These are phyloP conservation scores for Mus spretus DNA, from an alignment of 2,797 vertebrate genomes.

Conservation along the genomic window DNA sequence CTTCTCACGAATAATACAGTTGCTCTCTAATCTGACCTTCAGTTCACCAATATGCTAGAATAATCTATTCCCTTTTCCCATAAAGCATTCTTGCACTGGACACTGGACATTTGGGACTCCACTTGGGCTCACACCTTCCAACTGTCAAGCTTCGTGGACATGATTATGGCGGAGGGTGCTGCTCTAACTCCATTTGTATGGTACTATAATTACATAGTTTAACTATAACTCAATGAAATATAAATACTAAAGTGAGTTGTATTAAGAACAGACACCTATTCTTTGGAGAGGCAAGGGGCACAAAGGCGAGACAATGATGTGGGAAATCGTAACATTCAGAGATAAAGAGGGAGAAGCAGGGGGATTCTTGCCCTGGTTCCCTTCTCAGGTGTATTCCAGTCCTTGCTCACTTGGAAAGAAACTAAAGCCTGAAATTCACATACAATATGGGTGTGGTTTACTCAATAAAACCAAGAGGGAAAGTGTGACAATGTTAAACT, in stretches of 20 bases:
- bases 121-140: background rate
- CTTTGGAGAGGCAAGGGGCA: background rate
- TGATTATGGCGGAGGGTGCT: too few species aligned
- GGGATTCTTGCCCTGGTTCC: background rate
- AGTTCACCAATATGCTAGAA: background rate
- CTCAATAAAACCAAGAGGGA: background rate
- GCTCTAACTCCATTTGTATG: background rate
- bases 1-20: background rate
- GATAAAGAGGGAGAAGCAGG: background rate
- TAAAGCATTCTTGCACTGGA: background rate
- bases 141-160: background rate
- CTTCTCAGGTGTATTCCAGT: background rate
- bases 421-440: conserved; percentile 6
- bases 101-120: background rate
- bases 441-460: background rate
- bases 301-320: background rate
- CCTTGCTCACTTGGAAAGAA: conserved; percentile 43
- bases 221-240: background rate
- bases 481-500: background rate
- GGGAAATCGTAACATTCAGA: background rate
- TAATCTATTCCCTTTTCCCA: background rate
- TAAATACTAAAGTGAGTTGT: background rate
- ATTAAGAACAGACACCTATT: background rate
- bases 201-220: background rate
- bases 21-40: background rate